Evolutionary conservation across 2,797 vertebrate genomes (phyloP), one percentile per base, ranked within the genome.

Genomic region (Cirrhinus molitorella): DNA sequence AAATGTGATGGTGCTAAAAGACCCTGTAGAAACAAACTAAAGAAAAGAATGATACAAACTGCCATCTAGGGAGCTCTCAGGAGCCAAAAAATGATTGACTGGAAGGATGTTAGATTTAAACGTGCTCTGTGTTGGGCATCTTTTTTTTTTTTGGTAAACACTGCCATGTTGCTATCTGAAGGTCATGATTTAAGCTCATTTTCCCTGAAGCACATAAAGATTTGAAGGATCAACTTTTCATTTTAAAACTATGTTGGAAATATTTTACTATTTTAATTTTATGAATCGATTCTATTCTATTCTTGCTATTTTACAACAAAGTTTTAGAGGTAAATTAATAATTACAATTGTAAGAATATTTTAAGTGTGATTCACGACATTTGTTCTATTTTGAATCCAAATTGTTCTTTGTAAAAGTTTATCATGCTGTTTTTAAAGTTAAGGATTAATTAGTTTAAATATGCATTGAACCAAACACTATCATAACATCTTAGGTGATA

Each of bases 1-100:
- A 74, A 85, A 80, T 80, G 49, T 59, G 23, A 47, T 63, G 25
- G 49, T 68, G 51, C 43, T 73, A 28, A 57, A 49, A 74, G 61
- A 49, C 57, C 65, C 37, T 10, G 53, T 45, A 66, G 43, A 85
- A 74, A 73, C 70, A 67, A 75, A 66, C 72, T 19, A 53, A 66
- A 72, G 40, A 59, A 68, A 68, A 19, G 14, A 57, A 80, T 68
- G 79, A 43, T 72, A 45, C 72, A 51, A 74, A 81, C 45, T 37
- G 47, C 45, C 45, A 66, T 83, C 17, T 8, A 76, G 72, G 49
- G 72, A 67, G 61, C 61, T 65, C 19, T 57, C 49, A 28, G 49
- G 63, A 83, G 28, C 34, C 10, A 75, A 49, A 31, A 72, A 37
- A 28, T 63, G 17, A 75, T 65, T 40, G 59, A 74, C 25, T 3